A percentile compares a stretch with the other conserved stretches of the same genome.
Conservation (phyloP, 1,140 invertebrate species). For the Ceratosolen fusciceps region DNA sequence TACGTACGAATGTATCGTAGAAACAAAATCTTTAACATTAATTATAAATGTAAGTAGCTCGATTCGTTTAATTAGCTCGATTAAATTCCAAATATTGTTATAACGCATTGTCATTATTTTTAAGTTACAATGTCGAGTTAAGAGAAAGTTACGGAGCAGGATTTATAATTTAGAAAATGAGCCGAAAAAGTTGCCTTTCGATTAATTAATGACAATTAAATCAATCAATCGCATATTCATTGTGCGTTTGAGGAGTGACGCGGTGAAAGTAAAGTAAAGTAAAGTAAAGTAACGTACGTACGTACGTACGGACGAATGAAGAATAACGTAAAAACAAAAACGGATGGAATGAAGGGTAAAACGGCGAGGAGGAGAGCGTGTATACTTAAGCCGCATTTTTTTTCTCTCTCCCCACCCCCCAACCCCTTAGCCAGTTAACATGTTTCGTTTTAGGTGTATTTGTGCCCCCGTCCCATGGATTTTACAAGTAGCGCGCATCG, state of each 20-base stretch:
- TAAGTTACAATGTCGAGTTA: too few species aligned
- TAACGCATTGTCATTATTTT: too few species aligned
- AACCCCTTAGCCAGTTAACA: constrained; percentile 29
- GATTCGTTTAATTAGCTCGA: too few species aligned
- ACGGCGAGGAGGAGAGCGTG: not conserved
- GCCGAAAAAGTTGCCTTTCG: not conserved
- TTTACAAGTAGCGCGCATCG: not conserved
- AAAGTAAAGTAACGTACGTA: too few species aligned
- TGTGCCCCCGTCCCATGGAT: not conserved
- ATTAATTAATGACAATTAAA: not conserved
- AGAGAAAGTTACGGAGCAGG: too few species aligned
- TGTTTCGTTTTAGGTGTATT: constrained; percentile 30
- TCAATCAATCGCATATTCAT: not conserved
- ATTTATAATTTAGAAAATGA: not conserved
- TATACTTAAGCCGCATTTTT: constrained; percentile 12
- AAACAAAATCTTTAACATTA: too few species aligned
- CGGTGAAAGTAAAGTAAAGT: not conserved
- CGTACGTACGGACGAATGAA: not conserved
- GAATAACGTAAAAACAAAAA: not conserved
- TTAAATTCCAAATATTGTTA: too few species aligned
- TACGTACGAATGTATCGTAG: too few species aligned
- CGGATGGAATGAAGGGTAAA: not conserved
- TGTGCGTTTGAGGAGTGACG: too few species aligned
- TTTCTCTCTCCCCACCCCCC: too few species aligned
- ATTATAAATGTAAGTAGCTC: too few species aligned